phyloP scores from a whole-genome alignment of 92 coral and sea anemone genomes.

The Zoanthus sansibaricus region DNA sequence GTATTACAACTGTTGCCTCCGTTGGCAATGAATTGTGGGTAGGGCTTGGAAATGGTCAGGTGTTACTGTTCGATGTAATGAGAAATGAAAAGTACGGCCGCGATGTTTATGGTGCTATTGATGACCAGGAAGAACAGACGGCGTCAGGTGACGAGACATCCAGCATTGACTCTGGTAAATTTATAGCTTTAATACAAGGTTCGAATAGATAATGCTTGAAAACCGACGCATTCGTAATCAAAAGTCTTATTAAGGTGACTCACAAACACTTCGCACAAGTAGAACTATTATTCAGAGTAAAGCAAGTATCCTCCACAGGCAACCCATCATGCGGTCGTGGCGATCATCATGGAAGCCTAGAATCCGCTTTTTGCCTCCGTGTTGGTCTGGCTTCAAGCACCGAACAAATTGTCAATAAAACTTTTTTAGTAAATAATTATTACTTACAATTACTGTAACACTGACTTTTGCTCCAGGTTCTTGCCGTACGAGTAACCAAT shows the following conservation, averaged over 20 bases:
- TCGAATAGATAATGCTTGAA: background rate
- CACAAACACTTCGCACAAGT: too few species aligned
- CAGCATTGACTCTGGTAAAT: constrained; percentile 16
- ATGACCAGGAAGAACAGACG: background rate
- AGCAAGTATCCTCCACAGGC: too few species aligned
- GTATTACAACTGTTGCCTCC: constrained; percentile 81
- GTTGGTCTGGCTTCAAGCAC: too few species aligned
- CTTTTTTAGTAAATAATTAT: too few species aligned
- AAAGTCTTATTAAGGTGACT: background rate
- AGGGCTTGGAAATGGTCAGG: constrained; percentile 95
- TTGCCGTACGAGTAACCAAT: too few species aligned
- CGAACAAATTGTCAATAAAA: too few species aligned
- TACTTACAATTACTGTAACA: too few species aligned
- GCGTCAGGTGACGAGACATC: background rate
- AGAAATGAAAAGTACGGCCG: constrained; percentile 56
- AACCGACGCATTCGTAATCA: background rate
- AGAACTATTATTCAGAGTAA: too few species aligned
- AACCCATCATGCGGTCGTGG: too few species aligned
- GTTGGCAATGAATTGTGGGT: constrained; percentile 87
- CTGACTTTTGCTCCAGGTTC: too few species aligned
- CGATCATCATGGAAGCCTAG: too few species aligned
- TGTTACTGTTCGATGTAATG: constrained; percentile 78
- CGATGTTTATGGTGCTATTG: background rate
- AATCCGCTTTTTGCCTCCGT: too few species aligned
- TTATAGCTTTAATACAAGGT: background rate